Evolutionary conservation across 2,113 vertebrate genomes (phyloP), one percentile per base, ranked within the genome.

Genomic region (Nothocercus julius): DNA sequence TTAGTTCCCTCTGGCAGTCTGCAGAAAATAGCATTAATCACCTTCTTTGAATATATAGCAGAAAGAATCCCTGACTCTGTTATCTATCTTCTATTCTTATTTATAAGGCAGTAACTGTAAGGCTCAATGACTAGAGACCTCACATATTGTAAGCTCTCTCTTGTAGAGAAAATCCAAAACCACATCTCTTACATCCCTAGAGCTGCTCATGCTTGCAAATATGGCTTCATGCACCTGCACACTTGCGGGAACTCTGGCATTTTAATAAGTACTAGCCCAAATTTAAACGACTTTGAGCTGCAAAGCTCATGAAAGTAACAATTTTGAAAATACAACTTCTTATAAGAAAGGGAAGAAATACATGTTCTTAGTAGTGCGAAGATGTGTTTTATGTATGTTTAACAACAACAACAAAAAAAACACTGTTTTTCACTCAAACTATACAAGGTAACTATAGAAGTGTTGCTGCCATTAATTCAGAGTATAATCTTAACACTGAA

Each of bases 141-240:
- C 58, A 45, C 22, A 66, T n/a, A 74, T 44, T 92, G 53, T 40
- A 76, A 76, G 73, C 56, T 64, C 53, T 20, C 25, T 78, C 3
- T 40, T 58, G n/a, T 28, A 66, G 3, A 44, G n/a, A 36, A 87
- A 58, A 87, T 75, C 75, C 70, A 82, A 42, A 82, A 1, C 2
- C 18, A 34, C 18, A 56, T n/a, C 34, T n/a, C 25, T 66, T 22
- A n/a, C 1, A 1, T 54, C 7, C 22, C 9, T 5, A 20, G 49
- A 81, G 32, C 11, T 67, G 9, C 19, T 85, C 17, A 36, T 0
- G 2, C 19, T 36, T 78, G 72, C 17, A 77, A 4, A 73, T 80
- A 74, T 24, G 40, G 54, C 18, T 53, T 17, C 24, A 64, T 1
- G 12, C 4, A n/a, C 0, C 0, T 53, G 21, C 22, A 59, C 8